Evolutionary conservation across 2,797 vertebrate species (phyloP).

Genomic region (Hirundo rustica): DNA sequence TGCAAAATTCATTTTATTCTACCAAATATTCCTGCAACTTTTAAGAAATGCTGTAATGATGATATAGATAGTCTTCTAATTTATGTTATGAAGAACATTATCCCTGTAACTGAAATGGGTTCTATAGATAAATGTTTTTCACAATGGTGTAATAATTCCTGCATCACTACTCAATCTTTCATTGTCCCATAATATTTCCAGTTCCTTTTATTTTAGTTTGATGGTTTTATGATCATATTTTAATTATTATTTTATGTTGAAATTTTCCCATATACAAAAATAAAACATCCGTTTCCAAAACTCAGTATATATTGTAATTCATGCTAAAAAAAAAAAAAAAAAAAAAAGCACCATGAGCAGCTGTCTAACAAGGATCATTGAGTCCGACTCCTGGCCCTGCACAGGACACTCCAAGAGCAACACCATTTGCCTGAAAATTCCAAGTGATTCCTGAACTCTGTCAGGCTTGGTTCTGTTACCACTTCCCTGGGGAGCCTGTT

Average conservation of each 20-base stretch:
- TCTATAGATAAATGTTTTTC: not conserved
- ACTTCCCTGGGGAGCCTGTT: not conserved
- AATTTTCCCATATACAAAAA: not conserved
- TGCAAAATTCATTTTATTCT: not conserved
- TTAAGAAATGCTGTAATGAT: not conserved
- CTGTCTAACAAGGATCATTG: not conserved
- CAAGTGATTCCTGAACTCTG: not conserved
- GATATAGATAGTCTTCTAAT: not conserved
- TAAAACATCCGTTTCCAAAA: not conserved
- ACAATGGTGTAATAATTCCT: not conserved
- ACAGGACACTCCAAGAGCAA: no score
- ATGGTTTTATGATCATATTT: not conserved
- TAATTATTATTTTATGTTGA: not conserved
- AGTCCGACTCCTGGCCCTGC: no score
- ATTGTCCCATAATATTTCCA: no score
- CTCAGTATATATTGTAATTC: not conserved
- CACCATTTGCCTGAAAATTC: no score
- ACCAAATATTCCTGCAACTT: not conserved
- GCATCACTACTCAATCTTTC: not conserved
- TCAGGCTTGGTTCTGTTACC: not conserved
- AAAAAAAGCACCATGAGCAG: not conserved
- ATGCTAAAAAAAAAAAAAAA: not conserved
- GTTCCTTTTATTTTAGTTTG: not conserved
- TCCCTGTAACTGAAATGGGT: not conserved
- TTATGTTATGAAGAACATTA: not conserved